Conservation (phyloP, 1,140 invertebrate genomes). For the Zeugodacus cucurbitae region DNA sequence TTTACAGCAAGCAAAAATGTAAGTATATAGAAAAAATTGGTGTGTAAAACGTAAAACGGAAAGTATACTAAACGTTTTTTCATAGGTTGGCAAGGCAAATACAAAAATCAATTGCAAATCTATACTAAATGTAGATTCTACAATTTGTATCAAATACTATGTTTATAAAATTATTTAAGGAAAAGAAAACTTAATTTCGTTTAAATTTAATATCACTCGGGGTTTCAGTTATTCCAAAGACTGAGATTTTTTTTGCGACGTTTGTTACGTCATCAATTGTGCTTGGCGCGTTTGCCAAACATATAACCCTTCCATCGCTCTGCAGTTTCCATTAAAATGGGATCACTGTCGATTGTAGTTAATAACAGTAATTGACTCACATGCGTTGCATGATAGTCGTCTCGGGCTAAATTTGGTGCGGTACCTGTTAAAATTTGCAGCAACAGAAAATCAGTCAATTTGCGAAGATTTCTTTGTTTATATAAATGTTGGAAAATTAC, state of each 20-base stretch:
- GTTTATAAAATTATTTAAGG: neutral
- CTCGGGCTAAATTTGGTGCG: constrained; percentile 91
- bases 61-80: neutral
- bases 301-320: constrained; percentile 96
- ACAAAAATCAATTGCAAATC: neutral
- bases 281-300: constrained; percentile 91
- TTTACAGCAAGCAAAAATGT: neutral
- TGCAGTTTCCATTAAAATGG: constrained; percentile 85
- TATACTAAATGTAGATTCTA: no score
- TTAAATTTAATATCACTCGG: constrained; percentile 19
- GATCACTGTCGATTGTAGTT: constrained; percentile 86
- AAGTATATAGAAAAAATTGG: neutral
- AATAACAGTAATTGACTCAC: constrained; percentile 95
- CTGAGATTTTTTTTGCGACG: neutral
- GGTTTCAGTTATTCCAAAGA: neutral
- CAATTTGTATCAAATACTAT: neutral
- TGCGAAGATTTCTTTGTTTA: neutral
- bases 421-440: constrained; percentile 65
- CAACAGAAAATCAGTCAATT: neutral
- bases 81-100: neutral
- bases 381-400: constrained; percentile 99
- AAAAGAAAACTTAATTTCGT: neutral
- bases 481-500: constrained; percentile 25
- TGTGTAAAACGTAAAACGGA: neutral
- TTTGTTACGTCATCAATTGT: constrained; percentile 72